Base-by-base conservation (phyloP, 1,140 invertebrate genomes). In the Argopecten irradians region DNA sequence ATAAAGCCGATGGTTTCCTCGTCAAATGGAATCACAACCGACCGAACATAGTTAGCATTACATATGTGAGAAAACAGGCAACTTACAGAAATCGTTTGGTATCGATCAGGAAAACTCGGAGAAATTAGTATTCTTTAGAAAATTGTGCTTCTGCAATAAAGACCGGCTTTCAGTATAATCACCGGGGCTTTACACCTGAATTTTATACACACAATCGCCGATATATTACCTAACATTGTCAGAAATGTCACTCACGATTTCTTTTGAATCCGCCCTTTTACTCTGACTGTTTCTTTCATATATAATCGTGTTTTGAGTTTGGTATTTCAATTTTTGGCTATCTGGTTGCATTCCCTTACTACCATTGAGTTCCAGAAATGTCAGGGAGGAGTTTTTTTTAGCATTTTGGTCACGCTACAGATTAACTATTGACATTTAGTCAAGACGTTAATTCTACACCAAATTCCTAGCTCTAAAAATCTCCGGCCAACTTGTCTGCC, bases 41-140 rank as follows among this genome's bases (percentile, higher is more conserved):
- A 28, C 55, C 55, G n/a, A 71, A 71, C 55, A 71, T 71, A n/a
- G 55, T 71, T 71, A 71, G 43, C 55, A 71, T 71, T 71, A 71
- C 43, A 46, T 71, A 71, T 28, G 55, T 71, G 55, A 71, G 22
- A n/a, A 71, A 71, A 71, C 43, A 71, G 22, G 22, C n/a, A 28
- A 71, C 55, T n/a, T n/a, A n/a, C 19, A 71, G 55, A 71, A 71
- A 71, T 28, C n/a, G 22, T 71, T 71, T 71, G 28, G 55, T 71
- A 71, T 71, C n/a, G 55, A 71, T 71, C 13, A 7, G 14, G 19
- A 8, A 71, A 8, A 28, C 55, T 71, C 55, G 5, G 55, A 71
- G 55, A 5, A 28, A n/a, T 28, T 28, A n/a, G 5, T n/a, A 28
- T 71, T 71, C 55, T 71, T 28, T n/a, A n/a, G n/a, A 71, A 11